A percentile compares a stretch with the other conserved stretches of the same genome.
Conservation (phyloP, 92 coral and sea anemone genomes). For the Ricordea florida region DNA sequence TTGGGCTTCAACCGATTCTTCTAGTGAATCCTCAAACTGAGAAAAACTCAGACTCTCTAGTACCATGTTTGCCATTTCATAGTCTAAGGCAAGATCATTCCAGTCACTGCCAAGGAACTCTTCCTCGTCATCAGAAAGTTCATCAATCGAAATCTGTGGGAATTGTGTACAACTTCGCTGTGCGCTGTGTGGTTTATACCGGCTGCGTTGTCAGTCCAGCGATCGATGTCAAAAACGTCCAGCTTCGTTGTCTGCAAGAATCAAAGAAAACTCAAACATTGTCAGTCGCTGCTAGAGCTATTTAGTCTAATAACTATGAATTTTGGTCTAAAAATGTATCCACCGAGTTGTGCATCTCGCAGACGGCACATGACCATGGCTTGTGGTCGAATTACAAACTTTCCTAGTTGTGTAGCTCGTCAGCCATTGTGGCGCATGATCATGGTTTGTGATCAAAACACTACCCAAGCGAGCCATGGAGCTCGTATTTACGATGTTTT, state of each 20-base stretch:
- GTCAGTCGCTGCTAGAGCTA: too few species aligned
- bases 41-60: slow-evolving; percentile 31
- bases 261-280: too few species aligned
- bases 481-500: not conserved
- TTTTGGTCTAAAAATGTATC: slow-evolving; percentile 1
- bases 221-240: not conserved
- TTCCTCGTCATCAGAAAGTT: slow-evolving; percentile 44
- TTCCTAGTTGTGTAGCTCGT: slow-evolving; percentile 1
- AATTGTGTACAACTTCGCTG: not conserved
- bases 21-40: slow-evolving; percentile 28
- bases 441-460: slow-evolving; percentile 9
- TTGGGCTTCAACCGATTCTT: not conserved
- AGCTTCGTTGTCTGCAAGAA: not conserved
- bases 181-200: too few species aligned
- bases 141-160: not conserved
- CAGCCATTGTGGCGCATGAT: slow-evolving; percentile 6
- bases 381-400: slow-evolving; percentile 5
- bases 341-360: slow-evolving; percentile 19
- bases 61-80: slow-evolving; percentile 40
- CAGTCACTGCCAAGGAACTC: not conserved
- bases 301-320: not conserved
- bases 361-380: not conserved
- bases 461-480: slow-evolving; percentile 3
- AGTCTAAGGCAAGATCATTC: slow-evolving; percentile 44
- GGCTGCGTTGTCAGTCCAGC: not conserved